Base-by-base conservation (phyloP, 2,888 invertebrate genomes). In the Chloromyia formosa region DNA sequence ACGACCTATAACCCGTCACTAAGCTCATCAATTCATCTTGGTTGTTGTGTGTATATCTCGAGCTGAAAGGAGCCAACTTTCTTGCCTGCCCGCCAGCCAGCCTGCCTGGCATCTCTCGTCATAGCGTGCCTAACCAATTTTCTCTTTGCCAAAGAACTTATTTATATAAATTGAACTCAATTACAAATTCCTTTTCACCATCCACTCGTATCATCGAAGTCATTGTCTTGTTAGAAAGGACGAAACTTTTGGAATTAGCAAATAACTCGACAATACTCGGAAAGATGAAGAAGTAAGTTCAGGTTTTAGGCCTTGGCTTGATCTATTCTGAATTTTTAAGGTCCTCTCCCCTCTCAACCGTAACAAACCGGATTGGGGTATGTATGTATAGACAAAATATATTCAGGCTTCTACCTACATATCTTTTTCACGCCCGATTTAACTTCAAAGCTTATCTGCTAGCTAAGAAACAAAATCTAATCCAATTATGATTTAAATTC, bases 401-500 rank as follows among this genome's bases (percentile, higher is more conserved):
- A 4, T 7, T 4, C 27, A 35, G 27, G 27, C 27, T 35, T 56
- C 71, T 58, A 56, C 35, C 42, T 35, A 58, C 56, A 10, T 71
- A 56, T 71, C 71, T 71, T 69, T 66, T 53, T 69, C 58, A 71
- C 71, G 35, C 56, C 71, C 56, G 71, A 71, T 71, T 71, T 71
- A 71, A 71, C 71, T 40, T 71, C 71, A 71, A 71, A 71, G 71
- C 56, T 71, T 71, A 71, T 58, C 12, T 58, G 27, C 27, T 35
- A 56, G 71, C 56, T 58, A 53, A 27, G 58, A 58, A 71, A 40
- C 71, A 71, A 71, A 71, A 56, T 42, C 71, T 71, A 71, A 71
- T 71, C 71, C 71, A 71, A 71, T 71, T 71, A 71, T 56, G 58
- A 56, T 71, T 71, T 22, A 71, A 71, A 71, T 71, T 71, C 58